These are phyloP conservation scores for Drosophila novamexicana DNA, from an alignment of 1,140 invertebrate genomes.

Conservation along the genomic window DNA sequence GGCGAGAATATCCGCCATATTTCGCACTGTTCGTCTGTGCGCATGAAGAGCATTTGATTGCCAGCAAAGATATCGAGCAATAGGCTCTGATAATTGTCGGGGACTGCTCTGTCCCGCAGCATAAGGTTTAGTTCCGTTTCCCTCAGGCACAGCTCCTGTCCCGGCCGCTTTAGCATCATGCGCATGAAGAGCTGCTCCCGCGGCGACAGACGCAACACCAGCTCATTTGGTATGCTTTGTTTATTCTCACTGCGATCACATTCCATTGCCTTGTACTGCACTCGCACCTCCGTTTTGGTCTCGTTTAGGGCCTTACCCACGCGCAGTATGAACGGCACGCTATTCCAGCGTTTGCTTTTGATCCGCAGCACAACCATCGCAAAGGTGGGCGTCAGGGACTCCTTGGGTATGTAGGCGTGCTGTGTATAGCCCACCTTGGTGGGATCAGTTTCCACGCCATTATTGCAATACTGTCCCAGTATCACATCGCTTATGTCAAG, in stretches of 20 bases:
- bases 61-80: constrained; percentile 57
- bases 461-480: constrained; percentile 64
- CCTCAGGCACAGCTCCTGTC: constrained; percentile 44
- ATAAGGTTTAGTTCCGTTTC: constrained; percentile 51
- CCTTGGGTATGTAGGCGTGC: constrained; percentile 60
- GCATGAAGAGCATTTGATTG: constrained; percentile 65
- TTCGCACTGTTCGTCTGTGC: constrained; percentile 68
- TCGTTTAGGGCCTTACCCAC: constrained; percentile 66
- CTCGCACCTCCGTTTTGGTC: constrained; percentile 58
- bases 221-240: constrained; percentile 47
- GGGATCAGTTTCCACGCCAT: constrained; percentile 48
- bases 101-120: constrained; percentile 17
- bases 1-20: constrained; percentile 73
- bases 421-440: constrained; percentile 61
- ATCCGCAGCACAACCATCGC: constrained; percentile 52
- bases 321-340: constrained; percentile 66
- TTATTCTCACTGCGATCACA: constrained; percentile 32
- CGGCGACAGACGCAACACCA: constrained; percentile 53
- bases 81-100: constrained; percentile 6
- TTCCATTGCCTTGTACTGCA: constrained; percentile 58
- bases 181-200: constrained; percentile 65
- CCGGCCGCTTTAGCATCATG: constrained; percentile 51
- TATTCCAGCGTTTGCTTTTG: constrained; percentile 56
- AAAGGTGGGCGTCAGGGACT: constrained; percentile 64
- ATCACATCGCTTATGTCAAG: constrained; percentile 51